Evolutionary conservation across 2,113 vertebrate species (phyloP).

Genomic region (Ardeotis arabs): DNA sequence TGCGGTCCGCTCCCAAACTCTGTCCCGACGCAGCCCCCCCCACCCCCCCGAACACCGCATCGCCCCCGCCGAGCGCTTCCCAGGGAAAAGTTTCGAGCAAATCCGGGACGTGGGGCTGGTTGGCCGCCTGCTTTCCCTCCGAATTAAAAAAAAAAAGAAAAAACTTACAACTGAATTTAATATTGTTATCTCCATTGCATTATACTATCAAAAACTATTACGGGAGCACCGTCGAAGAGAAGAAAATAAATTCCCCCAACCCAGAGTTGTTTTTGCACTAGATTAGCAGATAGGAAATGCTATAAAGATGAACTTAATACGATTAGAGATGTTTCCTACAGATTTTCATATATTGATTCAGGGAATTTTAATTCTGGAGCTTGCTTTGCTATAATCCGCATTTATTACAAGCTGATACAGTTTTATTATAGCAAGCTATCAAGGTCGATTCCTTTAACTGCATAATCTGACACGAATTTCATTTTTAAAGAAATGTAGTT

Average conservation of each 20-base stretch:
- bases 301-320: slow-evolving; percentile 81
- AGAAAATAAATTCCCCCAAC: slow-evolving; percentile 76
- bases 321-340: slow-evolving; percentile 85
- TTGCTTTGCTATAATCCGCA: slow-evolving; percentile 87
- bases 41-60: background rate
- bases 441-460: slow-evolving; percentile 72
- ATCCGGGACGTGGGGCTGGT: background rate
- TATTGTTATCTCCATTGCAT: slow-evolving; percentile 18
- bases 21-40: background rate
- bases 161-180: slow-evolving; percentile 25
- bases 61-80: background rate
- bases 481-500: slow-evolving; percentile 70
- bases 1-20: background rate
- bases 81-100: background rate
- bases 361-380: slow-evolving; percentile 88
- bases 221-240: slow-evolving; percentile 59
- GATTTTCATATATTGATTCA: slow-evolving; percentile 90
- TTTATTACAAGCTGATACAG: slow-evolving; percentile 84
- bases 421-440: slow-evolving; percentile 73
- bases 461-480: slow-evolving; percentile 72
- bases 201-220: slow-evolving; percentile 28
- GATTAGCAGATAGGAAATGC: slow-evolving; percentile 88
- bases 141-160: background rate
- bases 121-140: background rate
- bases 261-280: slow-evolving; percentile 80